A percentile compares a stretch with the other conserved stretches of the same genome.
phyloP scores from a whole-genome alignment of 2,113 vertebrate genomes.

The Reinhardtius hippoglossoides region DNA sequence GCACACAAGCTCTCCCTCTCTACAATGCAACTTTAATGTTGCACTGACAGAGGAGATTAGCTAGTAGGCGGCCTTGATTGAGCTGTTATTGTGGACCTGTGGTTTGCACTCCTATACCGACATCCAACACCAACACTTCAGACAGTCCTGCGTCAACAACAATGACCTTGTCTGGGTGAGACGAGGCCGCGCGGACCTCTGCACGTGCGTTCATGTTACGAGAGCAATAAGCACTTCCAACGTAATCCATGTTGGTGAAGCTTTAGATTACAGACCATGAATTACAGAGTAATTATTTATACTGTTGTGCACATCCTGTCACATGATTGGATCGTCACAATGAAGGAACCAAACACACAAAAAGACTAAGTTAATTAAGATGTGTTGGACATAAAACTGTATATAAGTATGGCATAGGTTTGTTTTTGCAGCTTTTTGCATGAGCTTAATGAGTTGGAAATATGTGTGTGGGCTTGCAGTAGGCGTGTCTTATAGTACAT shows the following conservation, averaged over 20 bases:
- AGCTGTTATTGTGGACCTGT: slow-evolving; percentile 39
- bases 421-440: too few species aligned
- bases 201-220: neutral
- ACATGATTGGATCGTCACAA: neutral
- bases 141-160: slow-evolving; percentile 52
- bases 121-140: slow-evolving; percentile 59
- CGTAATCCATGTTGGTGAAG: neutral
- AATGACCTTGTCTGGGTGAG: slow-evolving; percentile 50
- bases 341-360: neutral
- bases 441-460: too few species aligned
- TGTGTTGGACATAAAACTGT: neutral
- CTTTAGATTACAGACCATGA: neutral
- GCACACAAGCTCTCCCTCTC: slow-evolving; percentile 45
- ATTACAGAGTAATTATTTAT: neutral
- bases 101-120: slow-evolving; percentile 55
- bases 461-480: too few species aligned
- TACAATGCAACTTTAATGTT: slow-evolving; percentile 75
- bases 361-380: neutral
- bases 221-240: neutral
- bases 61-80: slow-evolving; percentile 43
- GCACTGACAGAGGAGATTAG: slow-evolving; percentile 60
- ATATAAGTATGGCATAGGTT: neutral
- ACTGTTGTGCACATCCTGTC: neutral
- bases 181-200: neutral
- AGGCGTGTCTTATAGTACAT: too few species aligned